Evolutionary conservation across 2,888 invertebrate species (phyloP).

Genomic region (Sinodicranocentrus sp.): DNA sequence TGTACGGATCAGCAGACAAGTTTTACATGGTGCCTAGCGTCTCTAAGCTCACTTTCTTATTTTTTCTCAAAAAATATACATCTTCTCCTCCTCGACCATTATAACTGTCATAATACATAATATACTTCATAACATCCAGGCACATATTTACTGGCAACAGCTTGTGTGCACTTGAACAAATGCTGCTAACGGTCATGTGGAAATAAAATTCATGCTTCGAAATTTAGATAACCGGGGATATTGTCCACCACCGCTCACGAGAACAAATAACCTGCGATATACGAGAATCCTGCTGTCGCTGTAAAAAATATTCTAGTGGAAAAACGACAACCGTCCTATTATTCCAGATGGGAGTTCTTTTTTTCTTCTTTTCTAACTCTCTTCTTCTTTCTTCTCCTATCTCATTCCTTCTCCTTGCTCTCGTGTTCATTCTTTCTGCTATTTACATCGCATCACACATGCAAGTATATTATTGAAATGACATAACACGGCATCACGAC

Average conservation of each 20-base stretch:
- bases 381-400: not conserved
- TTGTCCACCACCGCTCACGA: conserved; percentile 31
- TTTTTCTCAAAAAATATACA: not conserved
- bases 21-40: conserved; percentile 34
- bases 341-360: conserved; percentile 6
- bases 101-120: conserved; percentile 1
- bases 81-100: not conserved
- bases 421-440: conserved; percentile 25
- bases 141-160: conserved; percentile 55
- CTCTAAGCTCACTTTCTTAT: conserved; percentile 1
- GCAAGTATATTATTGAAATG: conserved; percentile 32
- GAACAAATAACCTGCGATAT: not conserved
- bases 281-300: too few relatives aligned
- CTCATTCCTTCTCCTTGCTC: not conserved
- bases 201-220: conserved; percentile 58
- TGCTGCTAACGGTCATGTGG: conserved; percentile 50
- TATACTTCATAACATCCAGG: not conserved
- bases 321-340: too few relatives aligned
- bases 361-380: conserved; percentile 11
- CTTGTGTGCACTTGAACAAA: conserved; percentile 26
- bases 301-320: too few relatives aligned
- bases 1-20: conserved; percentile 51
- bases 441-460: conserved; percentile 46
- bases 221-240: conserved; percentile 57
- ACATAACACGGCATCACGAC: conserved; percentile 37